phyloP scores from a whole-genome alignment of 2,113 vertebrate species.

The Alethe diademata region DNA sequence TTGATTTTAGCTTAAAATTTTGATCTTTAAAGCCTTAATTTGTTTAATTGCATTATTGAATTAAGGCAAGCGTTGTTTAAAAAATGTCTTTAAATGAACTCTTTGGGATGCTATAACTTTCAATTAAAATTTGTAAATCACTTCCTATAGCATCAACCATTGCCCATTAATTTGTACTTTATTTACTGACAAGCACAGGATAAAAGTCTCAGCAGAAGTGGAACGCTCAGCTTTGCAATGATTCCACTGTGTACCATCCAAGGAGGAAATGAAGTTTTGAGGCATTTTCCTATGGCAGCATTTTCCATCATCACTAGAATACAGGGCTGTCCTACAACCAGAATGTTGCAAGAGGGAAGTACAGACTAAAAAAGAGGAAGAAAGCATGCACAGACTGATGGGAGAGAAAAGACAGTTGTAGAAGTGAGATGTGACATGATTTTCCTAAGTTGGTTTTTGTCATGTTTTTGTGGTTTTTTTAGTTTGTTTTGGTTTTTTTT shows the following conservation, averaged over 20 bases:
- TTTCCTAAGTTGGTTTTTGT: background rate
- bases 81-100: background rate
- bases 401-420: background rate
- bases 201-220: background rate
- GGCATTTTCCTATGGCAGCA: background rate
- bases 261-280: background rate
- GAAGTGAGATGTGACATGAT: background rate
- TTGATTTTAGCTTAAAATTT: background rate
- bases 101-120: background rate
- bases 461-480: background rate
- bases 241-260: background rate
- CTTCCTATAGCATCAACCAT: background rate
- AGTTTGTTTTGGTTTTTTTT: no score
- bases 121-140: background rate
- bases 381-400: background rate
- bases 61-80: background rate
- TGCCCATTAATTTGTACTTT: background rate
- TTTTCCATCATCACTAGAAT: background rate
- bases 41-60: conserved; percentile 22
- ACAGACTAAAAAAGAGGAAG: background rate
- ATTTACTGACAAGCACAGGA: background rate
- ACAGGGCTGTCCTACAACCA: background rate
- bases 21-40: background rate
- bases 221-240: background rate
- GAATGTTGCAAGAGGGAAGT: background rate